Evolutionary conservation across 2,797 vertebrate species (phyloP), one percentile per base, ranked within the genome.

Genomic region (Melopsittacus undulatus): DNA sequence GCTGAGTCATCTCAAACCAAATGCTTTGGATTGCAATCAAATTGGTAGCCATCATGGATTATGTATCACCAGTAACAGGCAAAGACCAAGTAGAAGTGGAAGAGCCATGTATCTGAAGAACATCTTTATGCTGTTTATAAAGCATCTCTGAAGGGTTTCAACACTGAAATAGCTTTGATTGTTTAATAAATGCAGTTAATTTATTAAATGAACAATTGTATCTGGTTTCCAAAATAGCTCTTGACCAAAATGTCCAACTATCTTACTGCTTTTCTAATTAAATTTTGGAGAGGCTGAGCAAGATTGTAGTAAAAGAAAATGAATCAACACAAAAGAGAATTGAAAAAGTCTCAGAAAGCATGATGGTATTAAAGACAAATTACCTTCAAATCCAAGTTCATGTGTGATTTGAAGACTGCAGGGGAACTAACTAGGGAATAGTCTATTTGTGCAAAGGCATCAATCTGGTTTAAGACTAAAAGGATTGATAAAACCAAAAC

Each of bases 321-420:
- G 4, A 48, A 87, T n/a, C 36, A 79, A 48, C 15, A 62, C 19
- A 73, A 59, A 91, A 87, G 24, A 77, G 19, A 69, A 84, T 29
- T 23, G 77, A 72, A 23, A 91, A 52, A 70, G 36, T 59, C 43
- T 85, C 74, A 70, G 59, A 94, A 83, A 81, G 42, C 13, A 87
- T 75, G 87, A 26, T 63, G 40, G 52, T 30, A 88, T 78, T 89
- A 77, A 92, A 82, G 42, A 78, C 30, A 93, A 92, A 77, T 97
- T 97, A 97, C 96, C 97, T 98, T 98, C 90, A 98, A 96, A 87
- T 97, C 92, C 90, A 98, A 94, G 82, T 97, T 96, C 67, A 97
- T 87, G 80, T 95, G 94, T 83, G 96, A 94, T 94, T 95, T 96
- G 69, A 96, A 96, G 85, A 97, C 77, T 93, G 94, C 88, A 75